Evolutionary conservation across 1,140 invertebrate genomes (phyloP).

Genomic region (Lordiphosa stackelbergi): DNA sequence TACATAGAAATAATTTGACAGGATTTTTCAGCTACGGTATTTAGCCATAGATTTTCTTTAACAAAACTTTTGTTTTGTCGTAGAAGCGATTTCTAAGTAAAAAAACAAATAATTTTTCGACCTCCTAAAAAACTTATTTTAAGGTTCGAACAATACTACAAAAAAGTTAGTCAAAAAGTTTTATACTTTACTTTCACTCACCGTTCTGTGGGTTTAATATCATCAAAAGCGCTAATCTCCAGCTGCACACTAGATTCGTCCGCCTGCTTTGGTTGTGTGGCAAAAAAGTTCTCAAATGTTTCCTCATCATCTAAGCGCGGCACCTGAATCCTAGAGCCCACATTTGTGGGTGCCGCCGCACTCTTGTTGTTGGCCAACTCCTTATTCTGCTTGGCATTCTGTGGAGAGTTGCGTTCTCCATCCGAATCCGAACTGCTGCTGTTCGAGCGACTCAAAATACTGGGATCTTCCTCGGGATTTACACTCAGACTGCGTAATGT

Average conservation of each 20-base stretch:
- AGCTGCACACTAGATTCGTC: conserved; percentile 75
- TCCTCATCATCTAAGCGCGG: conserved; percentile 77
- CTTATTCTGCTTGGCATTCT: conserved; percentile 62
- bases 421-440: conserved; percentile 68
- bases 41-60: too few species aligned
- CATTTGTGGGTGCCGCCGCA: conserved; percentile 45
- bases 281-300: conserved; percentile 78
- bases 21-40: too few species aligned
- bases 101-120: too few species aligned
- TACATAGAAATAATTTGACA: too few species aligned
- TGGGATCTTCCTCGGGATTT: conserved; percentile 48
- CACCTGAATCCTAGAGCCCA: conserved; percentile 59
- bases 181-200: conserved; percentile 15
- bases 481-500: conserved; percentile 65
- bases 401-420: conserved; percentile 40
- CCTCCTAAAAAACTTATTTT: too few species aligned
- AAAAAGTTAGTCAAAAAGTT: too few species aligned
- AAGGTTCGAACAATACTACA: too few species aligned
- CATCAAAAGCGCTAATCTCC: conserved; percentile 81
- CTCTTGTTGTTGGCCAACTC: conserved; percentile 62
- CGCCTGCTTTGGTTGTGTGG: conserved; percentile 32
- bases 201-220: conserved; percentile 69
- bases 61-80: too few species aligned
- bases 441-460: conserved; percentile 37
- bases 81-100: too few species aligned